Evolutionary conservation across 2,888 invertebrate genomes (phyloP), one percentile per base, ranked within the genome.

Genomic region (Leptothorax acervorum): DNA sequence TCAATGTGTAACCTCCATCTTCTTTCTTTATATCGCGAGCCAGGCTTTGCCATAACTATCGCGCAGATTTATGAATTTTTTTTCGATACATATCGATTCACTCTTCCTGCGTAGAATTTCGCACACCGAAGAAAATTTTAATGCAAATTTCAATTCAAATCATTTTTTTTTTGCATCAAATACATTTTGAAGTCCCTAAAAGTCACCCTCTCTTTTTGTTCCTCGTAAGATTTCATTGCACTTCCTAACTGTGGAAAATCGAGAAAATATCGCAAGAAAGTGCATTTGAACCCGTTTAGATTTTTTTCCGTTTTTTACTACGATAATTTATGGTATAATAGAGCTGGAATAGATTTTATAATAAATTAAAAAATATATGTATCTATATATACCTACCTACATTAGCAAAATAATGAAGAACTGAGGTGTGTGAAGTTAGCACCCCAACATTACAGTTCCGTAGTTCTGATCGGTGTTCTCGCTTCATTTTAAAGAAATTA

Each of bases 1-100:
- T 65, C 76, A 73, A 71, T 71, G 75, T 84, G 85, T 85, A 84
- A 87, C 86, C 68, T 85, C 84, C 28, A 53, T 81, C 82, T 53
- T 66, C 57, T 70, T 78, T 45, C 78, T 75, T 84, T 86, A 83
- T 84, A 79, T 84, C 66, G 6, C 35, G 82, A 78, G 71, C 66
- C 75, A 60, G 71, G 74, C 35, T 57, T 75, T 31, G 66, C 55
- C 31, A 66, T 70, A 68, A 75, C 53, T 53, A 62, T 83, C 53
- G n/a, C 45, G 18, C n/a, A 48, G 75, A 75, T 74, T 83, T 83
- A 70, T 62, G 51, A 81, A 48, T 79, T 68, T 66, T 28, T 48
- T 11, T n/a, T n/a, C 65, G 82, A 79, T 39, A 79, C 66, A 2
- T 23, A 31, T 11, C 23, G 48, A 55, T 55, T 66, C 31, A 28